Base-by-base conservation (phyloP, 1,140 invertebrate genomes). In the Belonocnema kinseyi region DNA sequence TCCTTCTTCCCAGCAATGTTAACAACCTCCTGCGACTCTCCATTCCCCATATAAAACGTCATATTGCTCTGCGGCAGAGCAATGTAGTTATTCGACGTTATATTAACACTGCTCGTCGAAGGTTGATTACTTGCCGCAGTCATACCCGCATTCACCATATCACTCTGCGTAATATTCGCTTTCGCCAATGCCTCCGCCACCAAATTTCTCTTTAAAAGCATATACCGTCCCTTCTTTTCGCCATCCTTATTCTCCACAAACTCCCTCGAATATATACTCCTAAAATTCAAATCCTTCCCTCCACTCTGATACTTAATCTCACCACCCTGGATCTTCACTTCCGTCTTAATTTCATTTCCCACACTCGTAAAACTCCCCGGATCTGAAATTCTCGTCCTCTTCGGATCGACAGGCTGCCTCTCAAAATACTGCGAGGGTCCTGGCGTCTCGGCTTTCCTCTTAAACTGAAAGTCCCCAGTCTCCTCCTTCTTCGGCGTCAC, bases 1-100 rank as follows among this genome's bases (percentile, higher is more conserved):
- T 46, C 40, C 40, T 66, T 66, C n/a, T 66, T 66, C n/a, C 61
- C 61, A 16, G 26, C 33, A 66, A 66, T n/a, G 33, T 66, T 66
- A 10, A 66, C 14, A 66, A 40, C 33, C 4, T 66, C 61, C 21
- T 66, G 26, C 2, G 61, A 46, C 14, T 66, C 26, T 40, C 61
- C 61, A n/a, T 33, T 66, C 14, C 26, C 58, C 21, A 61, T 14
- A 14, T 33, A 66, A 66, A 66, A 66, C 26, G 33, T 16, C 33
- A 40, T 33, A 14, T 66, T 66, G 16, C 16, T 66, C 26, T 26
- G 6, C 4, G 61, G 26, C 26, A 46, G 40, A 46, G 33, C 13
- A 16, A 33, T 12, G 17, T 17, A 54, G 10, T 54, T 54, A 66
- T 66, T 66, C 12, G 14, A 33, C 16, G 5, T 66, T 1, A 40